Conservation (phyloP, 2,888 invertebrate genomes). For the Sarcophaga variegata region DNA sequence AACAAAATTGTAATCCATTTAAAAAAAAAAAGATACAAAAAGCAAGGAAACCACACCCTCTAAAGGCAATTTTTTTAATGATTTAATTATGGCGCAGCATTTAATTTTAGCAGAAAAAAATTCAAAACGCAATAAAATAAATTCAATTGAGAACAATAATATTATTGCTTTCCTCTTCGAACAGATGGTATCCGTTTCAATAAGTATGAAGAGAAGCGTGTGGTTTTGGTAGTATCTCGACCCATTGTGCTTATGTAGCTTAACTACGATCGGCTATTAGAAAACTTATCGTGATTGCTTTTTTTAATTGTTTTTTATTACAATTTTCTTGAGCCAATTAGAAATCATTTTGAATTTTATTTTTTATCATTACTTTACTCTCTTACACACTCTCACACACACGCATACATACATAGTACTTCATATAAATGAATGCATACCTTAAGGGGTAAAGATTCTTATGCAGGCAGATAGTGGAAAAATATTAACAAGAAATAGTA, state of each 20-base stretch:
- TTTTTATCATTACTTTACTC: constrained; percentile 50
- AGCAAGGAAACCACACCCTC: constrained; percentile 56
- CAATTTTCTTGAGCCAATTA: constrained; percentile 64
- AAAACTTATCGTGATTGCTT: constrained; percentile 18
- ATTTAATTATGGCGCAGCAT: neutral
- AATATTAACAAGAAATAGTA: neutral
- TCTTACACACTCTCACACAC: neutral
- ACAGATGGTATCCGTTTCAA: no score
- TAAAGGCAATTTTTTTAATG: neutral
- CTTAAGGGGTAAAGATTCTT: neutral
- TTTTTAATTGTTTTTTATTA: constrained; percentile 43
- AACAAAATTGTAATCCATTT: neutral
- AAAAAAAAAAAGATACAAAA: constrained; percentile 13
- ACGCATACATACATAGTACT: neutral
- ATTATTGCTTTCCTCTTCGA: no score
- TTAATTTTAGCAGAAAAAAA: no score
- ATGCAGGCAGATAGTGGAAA: neutral
- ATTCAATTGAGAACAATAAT: neutral
- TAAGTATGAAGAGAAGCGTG: no score
- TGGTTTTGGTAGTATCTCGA: no score
- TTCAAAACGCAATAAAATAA: neutral
- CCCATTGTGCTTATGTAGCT: neutral
- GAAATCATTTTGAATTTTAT: constrained; percentile 52
- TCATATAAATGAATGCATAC: neutral
- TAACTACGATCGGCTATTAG: no score